phyloP scores from a whole-genome alignment of 2,888 invertebrate species.

The Apamea crenata region DNA sequence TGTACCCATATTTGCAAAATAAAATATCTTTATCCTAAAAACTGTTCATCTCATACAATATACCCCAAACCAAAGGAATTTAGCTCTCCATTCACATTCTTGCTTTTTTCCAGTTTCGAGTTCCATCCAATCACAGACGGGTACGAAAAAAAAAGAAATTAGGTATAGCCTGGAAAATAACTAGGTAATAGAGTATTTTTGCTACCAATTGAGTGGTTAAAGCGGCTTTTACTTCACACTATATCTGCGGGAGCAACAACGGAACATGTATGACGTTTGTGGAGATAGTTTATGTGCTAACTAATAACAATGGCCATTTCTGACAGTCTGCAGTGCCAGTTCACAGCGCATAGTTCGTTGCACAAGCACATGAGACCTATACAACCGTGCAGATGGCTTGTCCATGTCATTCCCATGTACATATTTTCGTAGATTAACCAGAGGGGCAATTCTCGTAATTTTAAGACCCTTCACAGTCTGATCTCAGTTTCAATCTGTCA shows the following conservation, averaged over 20 bases:
- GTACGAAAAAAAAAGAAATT: not conserved
- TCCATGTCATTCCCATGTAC: not conserved
- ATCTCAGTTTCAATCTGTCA: too few species aligned
- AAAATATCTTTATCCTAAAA: not conserved
- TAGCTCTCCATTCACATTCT: not conserved
- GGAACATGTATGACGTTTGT: conserved; percentile 69
- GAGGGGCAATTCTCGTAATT: too few species aligned
- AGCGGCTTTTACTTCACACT: conserved; percentile 8
- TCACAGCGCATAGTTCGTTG: conserved; percentile 72
- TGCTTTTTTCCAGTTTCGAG: not conserved
- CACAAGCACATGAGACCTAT: conserved; percentile 44
- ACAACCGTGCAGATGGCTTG: not conserved
- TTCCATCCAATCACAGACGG: not conserved
- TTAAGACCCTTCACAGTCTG: too few species aligned
- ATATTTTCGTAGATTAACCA: too few species aligned
- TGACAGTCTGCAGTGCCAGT: conserved; percentile 69
- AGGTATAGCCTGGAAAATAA: not conserved
- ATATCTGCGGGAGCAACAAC: conserved; percentile 31
- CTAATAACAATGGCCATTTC: conserved; percentile 77
- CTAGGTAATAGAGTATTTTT: not conserved
- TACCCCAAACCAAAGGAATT: not conserved
- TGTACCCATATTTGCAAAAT: too few species aligned
- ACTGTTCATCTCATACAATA: not conserved
- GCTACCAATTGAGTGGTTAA: not conserved
- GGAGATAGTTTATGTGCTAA: conserved; percentile 77